Evolutionary conservation across 37 sponge, comb jelly and placozoan genomes (phyloP).

Genomic region (Halichondria panicea): DNA sequence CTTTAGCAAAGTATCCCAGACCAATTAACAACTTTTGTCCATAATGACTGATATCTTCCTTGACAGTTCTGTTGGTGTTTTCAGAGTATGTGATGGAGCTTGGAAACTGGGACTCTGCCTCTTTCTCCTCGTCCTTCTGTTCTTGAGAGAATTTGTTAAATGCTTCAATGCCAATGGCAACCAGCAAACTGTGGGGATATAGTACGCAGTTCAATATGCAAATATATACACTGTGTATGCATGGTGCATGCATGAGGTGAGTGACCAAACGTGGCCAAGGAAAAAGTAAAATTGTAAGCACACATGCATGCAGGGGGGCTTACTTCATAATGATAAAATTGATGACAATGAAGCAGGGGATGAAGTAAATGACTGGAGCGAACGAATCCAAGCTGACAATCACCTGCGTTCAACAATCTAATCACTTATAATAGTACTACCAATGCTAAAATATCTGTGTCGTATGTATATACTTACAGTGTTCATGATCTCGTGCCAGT

Average conservation of each 20-base stretch:
- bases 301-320: too few relatives aligned
- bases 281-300: too few relatives aligned
- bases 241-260: too few relatives aligned
- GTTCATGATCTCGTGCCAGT: constrained; percentile 78
- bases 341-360: constrained; percentile 47
- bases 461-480: too few relatives aligned
- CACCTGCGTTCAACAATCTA: constrained; percentile 13
- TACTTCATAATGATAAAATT: constrained; percentile 73
- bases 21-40: neutral
- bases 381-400: constrained; percentile 2
- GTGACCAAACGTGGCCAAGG: too few relatives aligned
- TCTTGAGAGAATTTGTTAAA: constrained; percentile 53
- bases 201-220: neutral
- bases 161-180: constrained; percentile 71
- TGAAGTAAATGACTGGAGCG: constrained; percentile 52
- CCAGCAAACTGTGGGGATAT: constrained; percentile 33
- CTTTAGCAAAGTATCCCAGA: neutral
- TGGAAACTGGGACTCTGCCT: neutral
- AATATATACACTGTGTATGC: neutral
- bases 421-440: neutral
- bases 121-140: neutral
- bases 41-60: neutral
- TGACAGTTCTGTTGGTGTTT: neutral
- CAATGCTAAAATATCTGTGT: too few relatives aligned
- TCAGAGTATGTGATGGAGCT: neutral